A percentile compares a stretch with the other conserved stretches of the same genome.
These are phyloP conservation scores for Gallinago jamesoni DNA, from an alignment of 2,113 vertebrate genomes.

Conservation along the genomic window DNA sequence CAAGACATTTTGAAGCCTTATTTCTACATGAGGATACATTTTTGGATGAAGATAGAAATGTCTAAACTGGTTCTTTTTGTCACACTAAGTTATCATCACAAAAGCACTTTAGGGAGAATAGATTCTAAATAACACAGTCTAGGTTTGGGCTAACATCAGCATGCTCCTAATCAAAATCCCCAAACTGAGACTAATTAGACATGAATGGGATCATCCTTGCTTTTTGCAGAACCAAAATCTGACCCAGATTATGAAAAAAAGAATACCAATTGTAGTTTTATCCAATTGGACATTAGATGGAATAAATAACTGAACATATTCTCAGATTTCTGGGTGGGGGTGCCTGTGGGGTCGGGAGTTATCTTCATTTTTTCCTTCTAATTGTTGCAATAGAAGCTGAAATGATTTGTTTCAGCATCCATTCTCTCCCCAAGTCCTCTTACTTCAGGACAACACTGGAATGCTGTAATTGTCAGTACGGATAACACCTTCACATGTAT, in stretches of 20 bases:
- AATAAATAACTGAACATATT: background rate
- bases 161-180: background rate
- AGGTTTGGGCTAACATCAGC: conserved; percentile 13
- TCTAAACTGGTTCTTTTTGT: conserved; percentile 36
- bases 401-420: background rate
- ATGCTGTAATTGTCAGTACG: conserved; percentile 1
- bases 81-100: conserved; percentile 26
- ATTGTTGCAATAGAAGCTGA: background rate
- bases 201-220: background rate
- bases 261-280: background rate
- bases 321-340: background rate
- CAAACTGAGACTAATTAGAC: background rate
- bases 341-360: background rate
- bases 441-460: conserved; percentile 42
- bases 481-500: conserved; percentile 48
- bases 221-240: conserved; percentile 3
- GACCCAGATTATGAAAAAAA: background rate
- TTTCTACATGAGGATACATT: background rate
- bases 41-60: background rate
- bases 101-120: conserved; percentile 44
- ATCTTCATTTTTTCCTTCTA: background rate
- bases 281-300: background rate
- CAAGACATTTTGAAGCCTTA: background rate
- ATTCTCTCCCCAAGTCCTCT: background rate
- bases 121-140: conserved; percentile 8